A percentile compares a stretch with the other conserved stretches of the same genome.
These are phyloP conservation scores for Cylloceria caligata DNA, from an alignment of 2,888 invertebrate species.

Conservation along the genomic window DNA sequence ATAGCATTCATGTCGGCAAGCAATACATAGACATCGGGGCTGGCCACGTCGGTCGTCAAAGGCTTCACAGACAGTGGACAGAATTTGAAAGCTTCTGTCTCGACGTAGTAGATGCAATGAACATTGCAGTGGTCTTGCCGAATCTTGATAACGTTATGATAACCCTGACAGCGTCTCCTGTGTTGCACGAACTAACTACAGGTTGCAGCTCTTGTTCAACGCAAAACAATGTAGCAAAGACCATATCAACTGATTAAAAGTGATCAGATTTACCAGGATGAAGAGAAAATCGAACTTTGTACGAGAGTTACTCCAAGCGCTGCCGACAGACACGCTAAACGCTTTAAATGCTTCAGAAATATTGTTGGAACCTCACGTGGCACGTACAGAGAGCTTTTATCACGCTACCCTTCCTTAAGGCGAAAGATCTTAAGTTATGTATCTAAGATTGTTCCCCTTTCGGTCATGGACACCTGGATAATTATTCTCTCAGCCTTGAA, in stretches of 20 bases:
- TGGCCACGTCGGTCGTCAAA: neutral
- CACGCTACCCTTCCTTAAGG: neutral
- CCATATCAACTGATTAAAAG: conserved; percentile 10
- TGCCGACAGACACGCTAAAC: conserved; percentile 16
- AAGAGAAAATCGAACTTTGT: conserved; percentile 44
- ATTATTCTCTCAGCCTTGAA: conserved; percentile 46
- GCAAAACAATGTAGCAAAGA: conserved; percentile 16
- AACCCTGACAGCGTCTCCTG: neutral
- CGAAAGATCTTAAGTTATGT: neutral
- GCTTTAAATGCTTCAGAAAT: conserved; percentile 14
- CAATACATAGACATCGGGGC: neutral
- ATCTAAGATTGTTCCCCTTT: neutral
- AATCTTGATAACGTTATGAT: neutral
- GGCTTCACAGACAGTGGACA: neutral
- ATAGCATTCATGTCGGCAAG: neutral
- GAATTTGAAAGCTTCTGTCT: neutral
- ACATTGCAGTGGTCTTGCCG: neutral
- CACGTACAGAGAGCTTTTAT: neutral
- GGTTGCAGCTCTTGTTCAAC: neutral
- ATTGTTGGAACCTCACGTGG: neutral
- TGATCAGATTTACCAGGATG: conserved; percentile 42
- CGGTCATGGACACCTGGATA: conserved; percentile 47
- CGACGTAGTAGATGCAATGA: neutral
- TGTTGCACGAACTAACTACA: neutral
- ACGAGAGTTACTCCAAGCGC: neutral